A percentile compares a stretch with the other conserved stretches of the same genome.
phyloP scores from a whole-genome alignment of 2,888 invertebrate genomes.

The Troilus luridus region DNA sequence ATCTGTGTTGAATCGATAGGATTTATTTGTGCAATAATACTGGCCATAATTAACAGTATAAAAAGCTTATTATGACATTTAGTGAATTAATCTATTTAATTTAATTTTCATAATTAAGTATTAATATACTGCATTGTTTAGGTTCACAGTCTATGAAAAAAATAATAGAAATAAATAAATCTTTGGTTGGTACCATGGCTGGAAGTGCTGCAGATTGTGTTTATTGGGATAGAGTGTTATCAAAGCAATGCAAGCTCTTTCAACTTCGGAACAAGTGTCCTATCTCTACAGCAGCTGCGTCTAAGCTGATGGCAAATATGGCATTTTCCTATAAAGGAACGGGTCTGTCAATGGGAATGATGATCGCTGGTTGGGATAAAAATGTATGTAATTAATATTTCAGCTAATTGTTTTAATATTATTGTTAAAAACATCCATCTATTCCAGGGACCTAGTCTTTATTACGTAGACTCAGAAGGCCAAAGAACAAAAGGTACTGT shows the following conservation, averaged over 20 bases:
- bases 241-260: constrained; percentile 97
- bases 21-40: no score
- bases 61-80: no score
- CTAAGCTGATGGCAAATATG: constrained; percentile 98
- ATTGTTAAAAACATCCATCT: background rate
- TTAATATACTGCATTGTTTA: constrained; percentile 66
- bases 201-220: constrained; percentile 99
- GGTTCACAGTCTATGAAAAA: constrained; percentile 97
- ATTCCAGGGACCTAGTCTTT: constrained; percentile 91
- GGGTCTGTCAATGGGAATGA: constrained; percentile 96
- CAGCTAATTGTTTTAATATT: background rate
- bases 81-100: no score
- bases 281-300: constrained; percentile 99
- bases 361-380: constrained; percentile 96
- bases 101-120: no score
- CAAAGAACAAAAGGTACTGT: constrained; percentile 90
- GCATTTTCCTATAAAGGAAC: constrained; percentile 98
- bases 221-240: constrained; percentile 98
- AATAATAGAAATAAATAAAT: constrained; percentile 97
- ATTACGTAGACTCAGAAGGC: constrained; percentile 98
- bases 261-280: constrained; percentile 95
- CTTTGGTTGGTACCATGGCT: constrained; percentile 95
- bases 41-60: no score
- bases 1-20: no score
- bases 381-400: constrained; percentile 73